These are phyloP conservation scores for Muscicapa adusta DNA, from an alignment of 2,113 vertebrate species.

Conservation along the genomic window DNA sequence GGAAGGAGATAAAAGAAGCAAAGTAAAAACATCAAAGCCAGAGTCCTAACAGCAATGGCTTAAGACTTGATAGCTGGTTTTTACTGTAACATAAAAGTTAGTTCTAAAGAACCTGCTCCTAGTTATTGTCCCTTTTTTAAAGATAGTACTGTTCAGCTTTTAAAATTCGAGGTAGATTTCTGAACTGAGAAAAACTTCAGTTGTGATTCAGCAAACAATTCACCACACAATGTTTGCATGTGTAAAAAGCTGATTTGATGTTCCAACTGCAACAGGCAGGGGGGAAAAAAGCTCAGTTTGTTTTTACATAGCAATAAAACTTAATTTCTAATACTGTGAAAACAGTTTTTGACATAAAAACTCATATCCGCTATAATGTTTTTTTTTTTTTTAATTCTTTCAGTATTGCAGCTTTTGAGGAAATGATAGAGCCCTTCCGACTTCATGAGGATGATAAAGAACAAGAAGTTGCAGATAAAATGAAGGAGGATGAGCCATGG, in stretches of 20 bases:
- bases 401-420: constrained; percentile 87
- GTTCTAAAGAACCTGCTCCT: background rate
- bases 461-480: constrained; percentile 90
- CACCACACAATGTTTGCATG: rapidly evolving
- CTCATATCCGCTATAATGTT: background rate
- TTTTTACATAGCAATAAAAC: background rate
- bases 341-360: background rate
- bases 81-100: background rate
- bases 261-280: background rate
- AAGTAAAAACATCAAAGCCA: background rate
- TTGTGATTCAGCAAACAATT: too few species aligned
- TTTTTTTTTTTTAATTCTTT: background rate
- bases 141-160: background rate
- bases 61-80: background rate
- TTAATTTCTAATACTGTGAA: background rate
- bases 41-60: background rate
- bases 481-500: constrained; percentile 97
- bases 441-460: constrained; percentile 97
- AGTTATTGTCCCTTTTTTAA: background rate
- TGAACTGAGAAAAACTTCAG: background rate
- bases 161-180: background rate
- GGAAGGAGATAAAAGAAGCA: background rate
- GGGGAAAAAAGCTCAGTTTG: background rate
- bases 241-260: background rate
- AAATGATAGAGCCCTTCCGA: constrained; percentile 92